Base-by-base conservation (phyloP, 2,797 vertebrate species). In the Hephaestus fuliginosus region DNA sequence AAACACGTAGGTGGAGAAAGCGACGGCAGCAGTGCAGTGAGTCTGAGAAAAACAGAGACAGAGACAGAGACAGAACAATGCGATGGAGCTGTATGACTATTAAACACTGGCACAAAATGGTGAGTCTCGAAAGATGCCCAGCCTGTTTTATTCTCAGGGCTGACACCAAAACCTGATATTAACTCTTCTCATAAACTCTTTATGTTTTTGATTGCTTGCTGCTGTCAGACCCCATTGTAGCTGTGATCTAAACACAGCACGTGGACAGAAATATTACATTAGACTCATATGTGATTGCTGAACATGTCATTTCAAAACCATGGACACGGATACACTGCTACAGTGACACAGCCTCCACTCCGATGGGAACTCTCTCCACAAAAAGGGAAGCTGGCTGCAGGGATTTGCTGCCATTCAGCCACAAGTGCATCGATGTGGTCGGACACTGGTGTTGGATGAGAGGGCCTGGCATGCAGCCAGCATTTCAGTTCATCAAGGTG, bases 1-100 rank as follows among this genome's bases (percentile, higher is more conserved):
- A 87, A 91, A 89, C 80, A 86, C 71, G 82, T 82, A 71, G 83
- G 84, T 78, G 87, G 81, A 43, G 67, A 79, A 66, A 87, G 81
- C 22, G 22, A 69, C 84, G 60, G 81, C 83, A 79, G 72, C 20
- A 39, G 57, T 57, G 51, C 68, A 74, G 55, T 2, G 57, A 73
- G 67, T 68, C 52, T 52, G 73, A 66, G 58, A 48, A 74, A 85
- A 74, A 55, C 52, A 41, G 43, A 80, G 25, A 74, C 30, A 41
- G 43, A 80, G 25, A 74, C 30, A 20, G 55, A 60, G 60, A 48
- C 51, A 67, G 72, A 81, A 76, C 71, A 78, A 78, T 57, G 51
- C 14, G 11, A n/a, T 17, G 0, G n/a, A 80, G 71, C 65, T 60
- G 52, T 63, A 3, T 11, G 49, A 39, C 64, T 56, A 7, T 73